Evolutionary conservation across 1,140 invertebrate species (phyloP).

Genomic region (Sitobion miscanthi): DNA sequence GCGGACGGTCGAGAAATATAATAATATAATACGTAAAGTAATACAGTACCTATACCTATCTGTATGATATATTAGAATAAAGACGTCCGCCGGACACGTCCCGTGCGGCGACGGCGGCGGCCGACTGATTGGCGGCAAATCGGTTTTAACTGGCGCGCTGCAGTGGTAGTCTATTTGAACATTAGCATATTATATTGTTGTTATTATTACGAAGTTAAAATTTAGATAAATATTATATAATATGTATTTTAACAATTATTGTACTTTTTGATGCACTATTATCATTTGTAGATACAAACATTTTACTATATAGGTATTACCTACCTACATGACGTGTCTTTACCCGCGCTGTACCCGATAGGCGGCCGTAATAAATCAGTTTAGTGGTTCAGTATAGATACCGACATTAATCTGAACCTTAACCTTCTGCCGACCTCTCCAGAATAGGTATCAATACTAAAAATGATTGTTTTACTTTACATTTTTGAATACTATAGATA

Average conservation of each 20-base stretch:
- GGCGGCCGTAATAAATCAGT: background rate
- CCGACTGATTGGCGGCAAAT: slow-evolving; percentile 29
- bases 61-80: background rate
- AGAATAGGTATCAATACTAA: background rate
- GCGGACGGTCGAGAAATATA: background rate
- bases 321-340: too few relatives aligned
- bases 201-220: background rate
- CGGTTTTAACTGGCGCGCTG: background rate
- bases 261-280: too few relatives aligned
- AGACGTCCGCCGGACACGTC: slow-evolving; percentile 25
- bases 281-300: too few relatives aligned
- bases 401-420: background rate
- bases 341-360: too few relatives aligned
- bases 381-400: background rate
- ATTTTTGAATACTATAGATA: background rate
- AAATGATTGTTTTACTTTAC: background rate
- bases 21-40: background rate
- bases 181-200: background rate
- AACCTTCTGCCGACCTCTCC: background rate
- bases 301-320: too few relatives aligned
- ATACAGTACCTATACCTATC: background rate
- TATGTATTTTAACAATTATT: background rate
- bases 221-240: background rate
- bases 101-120: background rate
- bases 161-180: background rate